phyloP scores from a whole-genome alignment of 2,113 vertebrate genomes.

The Bettongia penicillata region DNA sequence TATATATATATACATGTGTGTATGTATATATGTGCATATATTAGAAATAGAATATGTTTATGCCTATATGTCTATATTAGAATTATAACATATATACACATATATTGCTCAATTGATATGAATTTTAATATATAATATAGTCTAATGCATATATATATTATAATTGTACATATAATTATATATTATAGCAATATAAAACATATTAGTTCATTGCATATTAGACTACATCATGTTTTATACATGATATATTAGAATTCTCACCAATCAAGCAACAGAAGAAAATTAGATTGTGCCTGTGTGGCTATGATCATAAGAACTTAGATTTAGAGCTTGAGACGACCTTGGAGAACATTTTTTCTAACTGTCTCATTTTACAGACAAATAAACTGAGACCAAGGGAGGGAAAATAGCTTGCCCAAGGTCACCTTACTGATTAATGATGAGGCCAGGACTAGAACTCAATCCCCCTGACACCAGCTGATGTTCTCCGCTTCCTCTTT shows the following conservation, averaged over 20 bases:
- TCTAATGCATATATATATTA: not conserved
- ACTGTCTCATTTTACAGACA: no score
- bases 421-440: not conserved
- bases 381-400: not conserved
- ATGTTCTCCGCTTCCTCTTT: not conserved
- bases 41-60: not conserved
- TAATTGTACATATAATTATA: not conserved
- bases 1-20: no score
- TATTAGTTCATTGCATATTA: not conserved
- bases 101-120: not conserved
- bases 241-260: not conserved
- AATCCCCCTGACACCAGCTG: not conserved
- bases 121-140: not conserved
- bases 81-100: not conserved
- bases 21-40: not conserved
- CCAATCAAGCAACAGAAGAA: not conserved
- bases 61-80: not conserved
- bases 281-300: not conserved
- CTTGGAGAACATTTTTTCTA: no score
- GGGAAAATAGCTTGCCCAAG: not conserved
- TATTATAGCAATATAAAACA: no score
- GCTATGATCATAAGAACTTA: not conserved
- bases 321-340: no score
- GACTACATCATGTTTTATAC: not conserved
- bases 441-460: not conserved